Base-by-base conservation (phyloP, 2,113 vertebrate genomes). In the Hippocampus guttulatus region DNA sequence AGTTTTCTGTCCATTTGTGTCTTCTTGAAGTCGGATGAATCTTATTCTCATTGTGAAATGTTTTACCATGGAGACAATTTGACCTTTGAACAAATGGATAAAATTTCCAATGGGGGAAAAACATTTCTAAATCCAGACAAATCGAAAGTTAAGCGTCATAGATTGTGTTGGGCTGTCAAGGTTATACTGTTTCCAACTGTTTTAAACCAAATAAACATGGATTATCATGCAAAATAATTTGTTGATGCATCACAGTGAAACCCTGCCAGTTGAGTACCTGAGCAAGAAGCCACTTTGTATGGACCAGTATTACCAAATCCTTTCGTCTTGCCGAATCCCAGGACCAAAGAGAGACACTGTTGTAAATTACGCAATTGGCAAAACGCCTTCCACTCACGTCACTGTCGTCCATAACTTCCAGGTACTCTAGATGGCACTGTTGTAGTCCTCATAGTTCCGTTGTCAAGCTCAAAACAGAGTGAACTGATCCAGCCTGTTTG, bases 381-480 rank as follows among this genome's bases (percentile, higher is more conserved):
- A 93, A 73, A 94, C 85, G 30, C 75, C 93, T 0, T 88, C 94
- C 68, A 92, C 89, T 3, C 95, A 98, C 75, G 94, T 98, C 88
- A 96, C 96, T 0, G 95, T 99, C 40, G 96, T 98, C 62, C 97
- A 99, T 89, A 99, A 99, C 90, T 98, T 96, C 87, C 96, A 98
- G 94, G 97, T 99, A 86, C 1, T 43, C 33, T 20, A 68, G 38
- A 73, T 70, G 69, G 63, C 66, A 40, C 30, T 67, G 69, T 25
- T 64, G 51, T 52, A 63, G 67, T 69, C 58, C 60, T 51, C 1
- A 14, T 62, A 25, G 45, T 54, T 49, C 38, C 61, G 25, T 27
- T 63, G 16, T 14, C 27, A 21, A 54, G 40, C 25, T 4, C 55
- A 20, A 52, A 65, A 18, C 49, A 68, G 8, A 60, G 27, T 14